Conservation (phyloP, 2,113 vertebrate genomes). For the Tetrax tetrax region DNA sequence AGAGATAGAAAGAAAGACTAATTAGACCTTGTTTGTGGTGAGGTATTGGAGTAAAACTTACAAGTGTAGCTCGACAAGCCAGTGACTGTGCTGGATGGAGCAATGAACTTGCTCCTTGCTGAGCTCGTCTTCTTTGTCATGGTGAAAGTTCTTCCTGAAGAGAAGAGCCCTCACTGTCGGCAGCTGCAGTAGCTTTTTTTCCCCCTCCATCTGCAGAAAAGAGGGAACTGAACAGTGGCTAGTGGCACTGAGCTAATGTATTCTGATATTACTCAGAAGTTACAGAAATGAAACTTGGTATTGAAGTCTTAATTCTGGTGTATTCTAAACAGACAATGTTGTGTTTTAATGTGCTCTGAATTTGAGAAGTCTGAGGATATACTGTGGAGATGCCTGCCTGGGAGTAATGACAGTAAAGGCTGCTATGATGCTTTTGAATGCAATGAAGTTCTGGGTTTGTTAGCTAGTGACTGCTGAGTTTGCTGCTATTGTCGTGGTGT, state of each 20-base stretch:
- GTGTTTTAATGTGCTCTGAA: not conserved
- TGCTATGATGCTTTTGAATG: not conserved
- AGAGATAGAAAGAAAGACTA: not conserved
- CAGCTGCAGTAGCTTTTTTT: not conserved
- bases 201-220: not conserved
- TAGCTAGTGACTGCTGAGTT: not conserved
- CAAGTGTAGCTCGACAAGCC: not conserved
- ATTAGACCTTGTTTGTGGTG: not conserved
- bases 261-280: not conserved
- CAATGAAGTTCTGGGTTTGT: not conserved
- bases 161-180: fast-evolving
- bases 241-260: not conserved
- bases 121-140: not conserved
- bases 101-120: not conserved
- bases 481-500: not conserved
- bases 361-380: not conserved
- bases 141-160: not conserved
- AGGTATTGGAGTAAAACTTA: not conserved
- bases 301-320: not conserved
- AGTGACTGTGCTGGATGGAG: not conserved
- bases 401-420: not conserved
- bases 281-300: not conserved
- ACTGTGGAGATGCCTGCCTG: not conserved
- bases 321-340: not conserved
- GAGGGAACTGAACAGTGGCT: not conserved